Percentiles rank a stretch among this genome's conserved stretches.
Evolutionary conservation across 64 coral and sea anemone genomes (phyloP).

Genomic region (Catalaphyllia jardinei): DNA sequence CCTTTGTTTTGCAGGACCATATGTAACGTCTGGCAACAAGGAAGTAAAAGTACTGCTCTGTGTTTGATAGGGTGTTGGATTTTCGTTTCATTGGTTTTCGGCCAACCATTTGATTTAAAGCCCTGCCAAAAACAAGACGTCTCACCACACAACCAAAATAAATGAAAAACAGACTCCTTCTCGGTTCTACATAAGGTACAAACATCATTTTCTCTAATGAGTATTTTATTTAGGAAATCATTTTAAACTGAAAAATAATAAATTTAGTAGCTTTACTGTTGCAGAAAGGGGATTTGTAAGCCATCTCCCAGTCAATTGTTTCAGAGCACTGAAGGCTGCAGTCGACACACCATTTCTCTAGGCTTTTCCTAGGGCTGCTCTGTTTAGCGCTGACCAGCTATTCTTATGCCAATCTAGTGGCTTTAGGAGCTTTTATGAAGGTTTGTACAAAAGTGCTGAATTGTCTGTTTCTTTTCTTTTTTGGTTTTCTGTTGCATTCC

Average conservation of each 20-base stretch:
- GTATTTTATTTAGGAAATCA: constrained; percentile 38
- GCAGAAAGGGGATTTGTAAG: neutral
- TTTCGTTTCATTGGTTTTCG: no score
- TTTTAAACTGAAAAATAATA: constrained; percentile 33
- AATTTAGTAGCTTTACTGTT: constrained; percentile 28
- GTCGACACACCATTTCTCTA: neutral
- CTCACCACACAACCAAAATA: no score
- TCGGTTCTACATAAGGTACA: no score
- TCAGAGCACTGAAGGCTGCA: neutral
- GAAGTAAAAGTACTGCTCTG: no score
- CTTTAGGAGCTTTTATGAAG: neutral
- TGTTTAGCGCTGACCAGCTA: constrained; percentile 4
- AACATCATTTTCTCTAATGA: neutral
- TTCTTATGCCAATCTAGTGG: neutral
- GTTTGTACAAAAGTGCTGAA: neutral
- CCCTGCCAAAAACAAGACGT: no score
- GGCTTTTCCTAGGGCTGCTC: neutral
- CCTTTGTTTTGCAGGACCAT: no score
- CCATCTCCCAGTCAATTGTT: neutral
- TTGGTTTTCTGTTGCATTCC: neutral
- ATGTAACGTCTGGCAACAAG: no score
- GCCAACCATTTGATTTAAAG: no score
- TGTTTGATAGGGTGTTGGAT: no score
- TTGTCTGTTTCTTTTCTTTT: neutral
- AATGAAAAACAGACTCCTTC: no score